Evolutionary conservation across 1,140 invertebrate genomes (phyloP).

Genomic region (Frieseomelitta varia): DNA sequence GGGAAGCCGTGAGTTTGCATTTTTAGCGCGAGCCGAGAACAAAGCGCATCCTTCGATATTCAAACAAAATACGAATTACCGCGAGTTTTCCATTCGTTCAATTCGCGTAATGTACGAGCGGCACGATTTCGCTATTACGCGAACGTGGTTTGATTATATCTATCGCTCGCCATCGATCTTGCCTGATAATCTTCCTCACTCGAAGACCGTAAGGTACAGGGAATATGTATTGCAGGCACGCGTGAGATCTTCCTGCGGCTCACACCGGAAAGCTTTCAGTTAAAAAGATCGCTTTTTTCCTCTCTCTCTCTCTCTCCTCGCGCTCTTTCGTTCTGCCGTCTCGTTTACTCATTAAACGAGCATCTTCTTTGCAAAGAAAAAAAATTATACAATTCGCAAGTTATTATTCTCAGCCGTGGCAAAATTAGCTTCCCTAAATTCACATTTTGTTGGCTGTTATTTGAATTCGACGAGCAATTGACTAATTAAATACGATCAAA

Average conservation of each 20-base stretch:
- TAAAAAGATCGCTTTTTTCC: not conserved
- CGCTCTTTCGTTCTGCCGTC: not conserved
- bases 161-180: slow-evolving; percentile 12
- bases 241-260: slow-evolving; percentile 3
- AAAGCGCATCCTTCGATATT: too few relatives aligned
- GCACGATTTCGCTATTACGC: slow-evolving; percentile 23
- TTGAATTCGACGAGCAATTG: not conserved
- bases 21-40: not conserved
- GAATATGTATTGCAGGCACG: slow-evolving; percentile 16
- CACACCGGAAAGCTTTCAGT: slow-evolving; percentile 8
- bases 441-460: not conserved
- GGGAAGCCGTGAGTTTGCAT: not conserved
- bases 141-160: slow-evolving; percentile 33
- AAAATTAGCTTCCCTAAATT: not conserved
- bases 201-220: not conserved
- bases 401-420: too few relatives aligned
- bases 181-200: slow-evolving; percentile 19
- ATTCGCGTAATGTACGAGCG: slow-evolving; percentile 3
- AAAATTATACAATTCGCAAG: too few relatives aligned
- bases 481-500: not conserved
- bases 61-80: slow-evolving; percentile 23
- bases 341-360: not conserved
- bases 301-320: not conserved
- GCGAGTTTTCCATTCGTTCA: slow-evolving; percentile 5
- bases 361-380: too few relatives aligned